Evolutionary conservation across 2,797 vertebrate species (phyloP), one percentile per base, ranked within the genome.

Genomic region (Malacoctenus gilli): DNA sequence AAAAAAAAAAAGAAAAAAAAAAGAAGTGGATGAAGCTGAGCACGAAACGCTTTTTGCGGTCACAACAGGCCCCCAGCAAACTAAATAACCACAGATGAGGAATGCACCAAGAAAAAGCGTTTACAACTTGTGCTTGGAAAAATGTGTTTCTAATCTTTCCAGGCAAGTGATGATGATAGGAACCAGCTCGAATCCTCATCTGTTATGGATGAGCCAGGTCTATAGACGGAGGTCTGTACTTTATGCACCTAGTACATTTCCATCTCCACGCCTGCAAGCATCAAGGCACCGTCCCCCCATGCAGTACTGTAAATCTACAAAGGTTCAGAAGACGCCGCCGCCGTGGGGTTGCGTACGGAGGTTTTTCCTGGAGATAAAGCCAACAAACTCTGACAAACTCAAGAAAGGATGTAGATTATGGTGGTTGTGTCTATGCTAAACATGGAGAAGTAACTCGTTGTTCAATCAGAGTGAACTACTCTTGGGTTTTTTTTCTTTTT

Each of bases 51-150:
- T 83, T 85, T 89, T 85, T 88, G 89, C 37, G 86, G 89, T 89
- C 85, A 81, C 82, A 89, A 86, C 89, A 88, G 91, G 85, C 91
- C 89, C 91, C 91, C 91, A 92, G 90, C 90, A 58, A 89, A 91
- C 90, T 90, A 90, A 92, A 91, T 87, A 85, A 82, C 86, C 82
- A 85, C 91, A 92, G 89, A 91, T 91, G 91, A 92, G 89, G 91
- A 91, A 91, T 92, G 90, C 85, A 89, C 81, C 74, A 61, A 87
- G 77, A 87, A 87, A 87, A 88, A 86, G 82, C 86, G 78, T 92
- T 92, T 90, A 92, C 87, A 90, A 82, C 89, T 87, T 82, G 82
- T 56, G 84, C 84, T 62, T 32, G 77, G 69, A 75, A 85, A 89
- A 92, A 92, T 91, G 90, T 92, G 90, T 89, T 92, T 91, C 84